Evolutionary conservation across 2,888 invertebrate genomes (phyloP).

Genomic region (Tetragonisca angustula): DNA sequence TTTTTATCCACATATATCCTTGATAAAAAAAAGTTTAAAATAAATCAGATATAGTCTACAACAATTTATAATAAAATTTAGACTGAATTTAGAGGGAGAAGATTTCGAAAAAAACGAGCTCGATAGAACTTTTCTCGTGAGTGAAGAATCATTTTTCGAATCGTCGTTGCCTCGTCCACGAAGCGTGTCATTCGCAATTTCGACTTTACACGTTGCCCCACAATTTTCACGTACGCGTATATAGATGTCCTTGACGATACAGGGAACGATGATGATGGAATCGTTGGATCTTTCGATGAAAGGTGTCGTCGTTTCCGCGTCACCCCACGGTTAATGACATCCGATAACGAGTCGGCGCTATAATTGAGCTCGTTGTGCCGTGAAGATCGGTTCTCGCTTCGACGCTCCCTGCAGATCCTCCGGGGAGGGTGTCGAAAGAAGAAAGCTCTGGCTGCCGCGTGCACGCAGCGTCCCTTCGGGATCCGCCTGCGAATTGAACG

Average conservation of each 20-base stretch:
- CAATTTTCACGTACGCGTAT: not conserved
- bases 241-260: not conserved
- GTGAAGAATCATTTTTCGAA: not conserved
- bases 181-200: not conserved
- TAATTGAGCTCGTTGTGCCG: slow-evolving; percentile 70
- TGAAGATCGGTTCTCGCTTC: slow-evolving; percentile 61
- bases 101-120: too few relatives aligned
- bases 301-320: not conserved
- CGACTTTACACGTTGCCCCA: not conserved
- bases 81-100: too few relatives aligned
- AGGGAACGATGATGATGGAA: not conserved
- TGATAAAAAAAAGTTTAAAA: too few relatives aligned
- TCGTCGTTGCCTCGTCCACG: not conserved
- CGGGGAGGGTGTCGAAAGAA: slow-evolving; percentile 8
- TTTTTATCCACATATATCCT: too few relatives aligned
- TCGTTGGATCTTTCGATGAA: slow-evolving; percentile 1
- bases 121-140: too few relatives aligned
- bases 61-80: too few relatives aligned
- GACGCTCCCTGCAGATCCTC: slow-evolving; percentile 41
- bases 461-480: not conserved
- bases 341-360: slow-evolving; percentile 60
- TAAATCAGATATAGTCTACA: too few relatives aligned
- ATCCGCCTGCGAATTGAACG: slow-evolving; percentile 44
- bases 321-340: slow-evolving; percentile 50
- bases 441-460: not conserved